Percentiles rank a stretch among this genome's conserved stretches.
Conservation (phyloP, 2,797 vertebrate genomes). For the Coendou prehensilis region DNA sequence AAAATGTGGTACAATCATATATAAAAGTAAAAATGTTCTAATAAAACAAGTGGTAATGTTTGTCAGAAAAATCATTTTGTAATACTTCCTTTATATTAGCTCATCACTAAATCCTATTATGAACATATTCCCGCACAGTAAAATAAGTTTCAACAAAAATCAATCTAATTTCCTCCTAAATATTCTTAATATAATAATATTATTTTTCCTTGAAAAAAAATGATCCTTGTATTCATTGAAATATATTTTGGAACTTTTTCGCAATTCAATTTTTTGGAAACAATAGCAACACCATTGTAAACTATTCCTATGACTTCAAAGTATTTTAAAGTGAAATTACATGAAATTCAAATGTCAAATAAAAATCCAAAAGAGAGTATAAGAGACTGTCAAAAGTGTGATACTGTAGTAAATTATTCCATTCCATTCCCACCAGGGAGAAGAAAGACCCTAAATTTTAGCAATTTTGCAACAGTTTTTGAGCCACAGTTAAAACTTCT, state of each 20-base stretch:
- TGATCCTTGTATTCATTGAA: neutral
- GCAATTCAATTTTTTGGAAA: conserved; percentile 34
- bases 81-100: neutral
- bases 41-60: neutral
- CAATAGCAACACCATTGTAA: neutral
- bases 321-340: conserved; percentile 16
- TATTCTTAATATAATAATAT: neutral
- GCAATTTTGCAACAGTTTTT: neutral
- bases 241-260: neutral
- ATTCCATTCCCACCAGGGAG: neutral
- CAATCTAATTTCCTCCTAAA: neutral
- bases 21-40: neutral
- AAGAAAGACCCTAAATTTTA: neutral
- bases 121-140: neutral
- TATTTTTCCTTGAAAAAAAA: conserved; percentile 51
- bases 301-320: neutral
- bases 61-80: neutral
- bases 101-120: neutral
- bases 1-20: neutral
- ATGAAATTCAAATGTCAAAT: conserved; percentile 45
- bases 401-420: neutral
- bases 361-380: neutral
- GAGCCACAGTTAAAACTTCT: conserved; percentile 18
- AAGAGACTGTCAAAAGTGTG: neutral
- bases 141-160: neutral